Percentiles rank a stretch among this genome's conserved stretches.
Evolutionary conservation across 2,113 vertebrate genomes (phyloP).

Genomic region (Rattus norvegicus): GRCr8 NC_086022.1:56685001-56685500

Average conservation of each 20-base stretch:
- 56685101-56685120: neutral
- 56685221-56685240: neutral
- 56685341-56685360: neutral
- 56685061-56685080: neutral
- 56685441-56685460: neutral
- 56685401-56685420: neutral
- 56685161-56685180: neutral
- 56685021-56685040: neutral
- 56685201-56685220: neutral
- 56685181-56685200: neutral
- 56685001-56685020: neutral
- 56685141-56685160: neutral
- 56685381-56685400: neutral
- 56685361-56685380: neutral
- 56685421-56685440: constrained; percentile 26
- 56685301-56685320: neutral
- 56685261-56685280: neutral
- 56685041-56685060: too few species aligned
- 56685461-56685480: neutral
- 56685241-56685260: neutral
- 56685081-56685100: neutral
- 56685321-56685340: neutral
- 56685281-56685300: neutral
- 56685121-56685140: neutral
- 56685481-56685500: neutral